Evolutionary conservation across 2,888 invertebrate species (phyloP).

Genomic region (Vanessa cardui): DNA sequence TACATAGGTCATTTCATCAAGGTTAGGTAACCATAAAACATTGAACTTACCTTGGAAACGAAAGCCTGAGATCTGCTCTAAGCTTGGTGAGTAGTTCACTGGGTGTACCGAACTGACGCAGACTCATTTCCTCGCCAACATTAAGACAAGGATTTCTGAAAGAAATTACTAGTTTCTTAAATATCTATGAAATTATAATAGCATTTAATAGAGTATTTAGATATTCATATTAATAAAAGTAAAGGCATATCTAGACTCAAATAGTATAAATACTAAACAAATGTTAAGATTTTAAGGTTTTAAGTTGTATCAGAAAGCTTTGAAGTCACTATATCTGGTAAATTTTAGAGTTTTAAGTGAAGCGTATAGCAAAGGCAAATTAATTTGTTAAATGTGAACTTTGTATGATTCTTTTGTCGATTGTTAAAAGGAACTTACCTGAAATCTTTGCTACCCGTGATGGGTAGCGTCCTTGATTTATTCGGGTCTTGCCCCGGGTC

Average conservation of each 20-base stretch:
- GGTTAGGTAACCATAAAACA: not conserved
- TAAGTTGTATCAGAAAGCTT: too few relatives aligned
- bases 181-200: too few relatives aligned
- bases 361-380: too few relatives aligned
- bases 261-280: too few relatives aligned
- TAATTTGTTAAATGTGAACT: too few relatives aligned
- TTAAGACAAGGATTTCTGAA: conserved; percentile 86
- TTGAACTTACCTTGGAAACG: conserved; percentile 90
- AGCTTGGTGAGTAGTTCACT: conserved; percentile 94
- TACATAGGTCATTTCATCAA: not conserved
- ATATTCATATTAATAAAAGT: too few relatives aligned
- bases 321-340: too few relatives aligned
- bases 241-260: too few relatives aligned
- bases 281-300: too few relatives aligned
- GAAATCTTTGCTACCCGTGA: conserved; percentile 72
- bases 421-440: conserved; percentile 52
- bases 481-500: conserved; percentile 63
- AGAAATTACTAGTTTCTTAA: not conserved
- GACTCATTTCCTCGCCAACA: conserved; percentile 91
- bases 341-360: too few relatives aligned
- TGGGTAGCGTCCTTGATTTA: conserved; percentile 71
- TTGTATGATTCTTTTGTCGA: too few relatives aligned
- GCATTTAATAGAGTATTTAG: too few relatives aligned
- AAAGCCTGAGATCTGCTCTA: conserved; percentile 91
- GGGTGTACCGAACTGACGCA: conserved; percentile 93